Evolutionary conservation across 2,888 invertebrate species (phyloP).

Genomic region (Latrodectus elegans): DNA sequence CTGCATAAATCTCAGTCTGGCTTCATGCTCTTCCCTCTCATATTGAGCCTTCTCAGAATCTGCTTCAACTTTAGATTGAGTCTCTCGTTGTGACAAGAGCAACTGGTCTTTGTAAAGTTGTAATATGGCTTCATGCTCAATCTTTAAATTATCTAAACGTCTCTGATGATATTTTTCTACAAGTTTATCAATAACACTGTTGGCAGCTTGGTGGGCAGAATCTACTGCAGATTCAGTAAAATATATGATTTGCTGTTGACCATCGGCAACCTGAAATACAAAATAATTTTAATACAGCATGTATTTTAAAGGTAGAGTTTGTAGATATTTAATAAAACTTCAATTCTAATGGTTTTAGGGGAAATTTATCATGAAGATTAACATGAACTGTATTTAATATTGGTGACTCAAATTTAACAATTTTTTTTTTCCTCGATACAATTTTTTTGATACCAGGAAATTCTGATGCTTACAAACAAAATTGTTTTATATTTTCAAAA

Average conservation of each 20-base stretch:
- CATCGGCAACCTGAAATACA: constrained; percentile 51
- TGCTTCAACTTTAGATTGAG: constrained; percentile 62
- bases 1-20: constrained; percentile 56
- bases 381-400: too few species aligned
- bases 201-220: constrained; percentile 60
- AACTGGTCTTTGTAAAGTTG: constrained; percentile 63
- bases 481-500: too few species aligned
- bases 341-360: too few species aligned
- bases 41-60: constrained; percentile 56
- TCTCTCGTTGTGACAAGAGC: constrained; percentile 54
- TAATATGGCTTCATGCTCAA: constrained; percentile 62
- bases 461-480: too few species aligned
- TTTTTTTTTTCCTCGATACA: too few species aligned
- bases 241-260: constrained; percentile 65
- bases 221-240: constrained; percentile 67
- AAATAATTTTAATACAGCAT: background rate
- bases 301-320: too few species aligned
- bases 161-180: constrained; percentile 66
- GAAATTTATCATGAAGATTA: too few species aligned
- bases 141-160: constrained; percentile 58
- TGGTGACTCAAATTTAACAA: too few species aligned
- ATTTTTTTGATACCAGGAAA: too few species aligned
- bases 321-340: too few species aligned
- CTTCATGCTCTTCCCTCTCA: constrained; percentile 61
- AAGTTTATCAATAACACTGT: constrained; percentile 65